These are phyloP conservation scores for Eupeodes latifasciatus DNA, from an alignment of 2,888 invertebrate genomes.

Conservation along the genomic window DNA sequence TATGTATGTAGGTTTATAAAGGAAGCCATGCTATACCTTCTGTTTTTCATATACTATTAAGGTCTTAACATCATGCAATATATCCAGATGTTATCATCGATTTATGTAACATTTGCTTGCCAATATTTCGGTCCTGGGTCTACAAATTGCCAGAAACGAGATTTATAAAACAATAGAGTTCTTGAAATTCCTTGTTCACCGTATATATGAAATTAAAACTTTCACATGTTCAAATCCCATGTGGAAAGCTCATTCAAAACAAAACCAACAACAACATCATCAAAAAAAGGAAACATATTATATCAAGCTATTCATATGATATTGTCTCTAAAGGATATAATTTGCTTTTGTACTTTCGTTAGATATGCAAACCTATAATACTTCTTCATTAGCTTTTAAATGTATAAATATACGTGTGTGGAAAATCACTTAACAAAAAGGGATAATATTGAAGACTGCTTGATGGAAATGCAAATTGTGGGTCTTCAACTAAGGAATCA, in stretches of 20 bases:
- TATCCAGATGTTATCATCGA: conserved; percentile 71
- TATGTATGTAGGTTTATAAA: conserved; percentile 14
- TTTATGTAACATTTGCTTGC: conserved; percentile 65
- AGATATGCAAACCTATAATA: not conserved
- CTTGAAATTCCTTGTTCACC: not conserved
- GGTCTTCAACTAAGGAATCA: no score
- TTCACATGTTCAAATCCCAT: not conserved
- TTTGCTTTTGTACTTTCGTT: not conserved
- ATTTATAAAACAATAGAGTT: conserved; percentile 54
- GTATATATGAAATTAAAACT: conserved; percentile 15
- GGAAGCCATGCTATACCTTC: conserved; percentile 41
- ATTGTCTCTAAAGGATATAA: conserved; percentile 2
- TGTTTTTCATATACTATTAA: conserved; percentile 57
- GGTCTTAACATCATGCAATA: conserved; percentile 68
- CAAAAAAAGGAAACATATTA: conserved; percentile 2
- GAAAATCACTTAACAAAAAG: not conserved
- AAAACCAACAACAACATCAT: not conserved
- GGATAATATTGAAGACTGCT: conserved; percentile 5
- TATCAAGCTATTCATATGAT: not conserved
- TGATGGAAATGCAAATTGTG: not conserved
- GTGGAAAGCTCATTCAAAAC: not conserved
- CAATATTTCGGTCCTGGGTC: conserved; percentile 39
- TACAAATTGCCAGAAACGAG: conserved; percentile 43
- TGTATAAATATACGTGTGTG: not conserved
- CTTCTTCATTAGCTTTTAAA: conserved; percentile 1